Percentiles rank a stretch among this genome's conserved stretches.
Conservation (phyloP, 2,888 invertebrate genomes). For the Ptycholaimellus sp. region DNA sequence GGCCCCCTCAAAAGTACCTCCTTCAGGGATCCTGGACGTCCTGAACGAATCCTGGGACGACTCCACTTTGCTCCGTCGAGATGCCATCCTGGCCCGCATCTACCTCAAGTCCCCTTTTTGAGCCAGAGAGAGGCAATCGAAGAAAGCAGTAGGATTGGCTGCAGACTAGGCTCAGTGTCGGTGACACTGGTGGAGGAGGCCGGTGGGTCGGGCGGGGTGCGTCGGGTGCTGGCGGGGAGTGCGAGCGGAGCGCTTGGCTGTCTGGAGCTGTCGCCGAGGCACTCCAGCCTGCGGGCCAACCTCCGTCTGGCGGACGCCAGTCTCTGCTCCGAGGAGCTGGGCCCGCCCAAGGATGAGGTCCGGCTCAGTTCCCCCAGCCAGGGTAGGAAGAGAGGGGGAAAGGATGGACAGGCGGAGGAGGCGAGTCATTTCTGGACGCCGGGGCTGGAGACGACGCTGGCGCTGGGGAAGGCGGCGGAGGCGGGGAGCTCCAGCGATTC, state of each 20-base stretch:
- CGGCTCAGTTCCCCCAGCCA: no score
- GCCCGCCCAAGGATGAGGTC: no score
- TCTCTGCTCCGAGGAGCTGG: no score
- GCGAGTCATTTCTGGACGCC: no score
- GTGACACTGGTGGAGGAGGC: neutral
- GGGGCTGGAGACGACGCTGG: neutral
- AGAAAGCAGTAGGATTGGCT: no score
- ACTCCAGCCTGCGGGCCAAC: no score
- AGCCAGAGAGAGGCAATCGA: neutral
- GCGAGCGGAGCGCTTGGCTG: neutral
- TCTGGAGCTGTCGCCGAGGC: conserved; percentile 2
- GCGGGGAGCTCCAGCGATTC: no score
- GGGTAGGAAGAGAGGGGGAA: no score
- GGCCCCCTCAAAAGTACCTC: no score
- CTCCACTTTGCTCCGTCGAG: conserved; percentile 18
- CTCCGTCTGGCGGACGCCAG: no score
- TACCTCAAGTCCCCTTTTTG: conserved; percentile 8
- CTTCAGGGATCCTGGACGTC: conserved; percentile 19
- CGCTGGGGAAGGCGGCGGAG: neutral
- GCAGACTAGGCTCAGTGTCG: neutral
- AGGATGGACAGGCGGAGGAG: no score
- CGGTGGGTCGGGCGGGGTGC: no score
- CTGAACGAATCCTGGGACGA: conserved; percentile 24
- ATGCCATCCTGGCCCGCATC: conserved; percentile 19
- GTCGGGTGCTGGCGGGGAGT: neutral